phyloP scores from a whole-genome alignment of 2,888 invertebrate species.

The Conomelus anceps region DNA sequence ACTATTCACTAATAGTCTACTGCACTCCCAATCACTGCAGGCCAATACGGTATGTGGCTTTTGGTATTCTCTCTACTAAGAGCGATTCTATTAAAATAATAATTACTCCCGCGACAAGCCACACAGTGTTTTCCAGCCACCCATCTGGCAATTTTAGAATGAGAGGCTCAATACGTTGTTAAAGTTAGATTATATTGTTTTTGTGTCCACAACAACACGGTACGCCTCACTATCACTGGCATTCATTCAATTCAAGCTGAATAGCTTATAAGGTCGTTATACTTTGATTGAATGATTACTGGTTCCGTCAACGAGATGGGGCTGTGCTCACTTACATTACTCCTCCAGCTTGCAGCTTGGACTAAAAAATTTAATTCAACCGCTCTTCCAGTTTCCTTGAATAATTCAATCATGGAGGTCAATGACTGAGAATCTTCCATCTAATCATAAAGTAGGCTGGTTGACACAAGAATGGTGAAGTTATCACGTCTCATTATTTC shows the following conservation, averaged over 20 bases:
- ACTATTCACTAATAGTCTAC: too few relatives aligned
- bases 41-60: too few relatives aligned
- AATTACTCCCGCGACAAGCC: neutral
- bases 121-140: neutral
- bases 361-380: neutral
- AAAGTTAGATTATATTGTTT: neutral
- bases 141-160: neutral
- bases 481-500: too few relatives aligned
- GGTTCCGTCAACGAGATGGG: neutral
- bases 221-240: neutral
- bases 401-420: neutral
- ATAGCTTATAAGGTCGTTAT: neutral
- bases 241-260: neutral
- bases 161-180: neutral
- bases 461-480: too few relatives aligned
- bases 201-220: neutral
- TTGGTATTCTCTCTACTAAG: too few relatives aligned
- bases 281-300: neutral
- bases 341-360: neutral
- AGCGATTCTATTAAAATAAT: too few relatives aligned
- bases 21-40: too few relatives aligned
- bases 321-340: neutral
- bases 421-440: neutral
- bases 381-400: neutral
- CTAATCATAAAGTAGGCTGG: too few relatives aligned